Evolutionary conservation across 2,113 vertebrate genomes (phyloP), one percentile per base, ranked within the genome.

Genomic region (Rutilus rutilus): DNA sequence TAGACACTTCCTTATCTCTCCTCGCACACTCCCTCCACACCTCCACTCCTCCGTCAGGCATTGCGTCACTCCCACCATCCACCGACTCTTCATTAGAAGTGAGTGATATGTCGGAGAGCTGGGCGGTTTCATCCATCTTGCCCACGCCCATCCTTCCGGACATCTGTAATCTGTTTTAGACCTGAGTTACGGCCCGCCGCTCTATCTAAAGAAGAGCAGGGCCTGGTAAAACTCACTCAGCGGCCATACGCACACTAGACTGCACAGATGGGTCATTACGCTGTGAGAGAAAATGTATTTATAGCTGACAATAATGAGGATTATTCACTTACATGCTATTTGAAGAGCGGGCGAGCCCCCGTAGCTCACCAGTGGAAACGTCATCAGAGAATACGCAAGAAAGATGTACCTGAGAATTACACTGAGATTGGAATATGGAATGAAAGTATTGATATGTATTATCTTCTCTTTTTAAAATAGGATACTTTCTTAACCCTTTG

Each of bases 231-330:
- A 81, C 78, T 47, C 78, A 19, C 25, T 81, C 60, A 2, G 25
- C 60, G 62, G 5, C 80, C 27, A 11, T 52, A 27, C 19, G 4
- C 80, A 82, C 80, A 50, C 45, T 52, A 33, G 9, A 52, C 62
- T 54, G 80, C 80, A 82, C 80, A 82, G 80, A 82, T 82, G 80
- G 80, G 80, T 82, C 80, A 69, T 82, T 82, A 69, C 80, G 3
- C 80, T 33, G 42, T 47, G 62, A 82, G 62, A 82, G 27, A 69
- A 82, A 65, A 5, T 27, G 27, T 82, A 82, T 82, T 82, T 69
- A 54, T 82, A 82, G 80, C 45, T 1, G 27, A 52, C 69, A 82
- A 82, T 82, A 87, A 87, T 47, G 59, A 77, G 62, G 65, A 83
- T 57, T 76, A 60, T 75, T 86, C 59, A 39, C 65, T 52, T 69